phyloP scores from a whole-genome alignment of 1,140 invertebrate species.

The Phenacoccus solenopsis region DNA sequence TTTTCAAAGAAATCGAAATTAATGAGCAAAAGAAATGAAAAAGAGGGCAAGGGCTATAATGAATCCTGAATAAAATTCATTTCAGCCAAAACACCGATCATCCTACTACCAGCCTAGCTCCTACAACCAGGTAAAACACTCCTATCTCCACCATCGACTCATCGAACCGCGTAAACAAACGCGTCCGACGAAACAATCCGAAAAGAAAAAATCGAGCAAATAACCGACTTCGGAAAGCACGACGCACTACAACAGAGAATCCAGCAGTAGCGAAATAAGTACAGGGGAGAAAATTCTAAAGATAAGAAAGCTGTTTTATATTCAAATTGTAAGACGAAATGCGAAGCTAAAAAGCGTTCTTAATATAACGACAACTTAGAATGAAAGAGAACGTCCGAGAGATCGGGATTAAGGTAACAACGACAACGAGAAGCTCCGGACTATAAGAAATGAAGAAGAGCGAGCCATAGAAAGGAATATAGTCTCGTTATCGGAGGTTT shows the following conservation, averaged over 20 bases:
- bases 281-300: background rate
- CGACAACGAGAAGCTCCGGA: background rate
- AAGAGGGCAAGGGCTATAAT: too few relatives aligned
- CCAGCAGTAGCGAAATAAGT: background rate
- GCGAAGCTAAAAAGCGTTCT: constrained; percentile 15
- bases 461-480: constrained; percentile 8
- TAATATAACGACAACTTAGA: constrained; percentile 14
- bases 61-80: too few relatives aligned
- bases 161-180: too few relatives aligned
- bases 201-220: background rate
- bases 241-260: background rate
- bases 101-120: too few relatives aligned
- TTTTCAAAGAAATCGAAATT: too few relatives aligned
- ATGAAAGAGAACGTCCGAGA: constrained; percentile 14
- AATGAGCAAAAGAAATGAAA: too few relatives aligned
- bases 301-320: constrained; percentile 16
- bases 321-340: constrained; percentile 17
- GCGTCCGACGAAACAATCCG: too few relatives aligned
- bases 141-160: background rate
- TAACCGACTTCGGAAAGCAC: background rate
- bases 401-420: constrained; percentile 13
- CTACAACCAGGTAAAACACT: background rate
- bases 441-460: constrained; percentile 18
- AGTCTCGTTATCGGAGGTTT: constrained; percentile 17
- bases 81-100: too few relatives aligned